phyloP scores from a whole-genome alignment of 2,797 vertebrate genomes.

The Liparis tanakae region DNA sequence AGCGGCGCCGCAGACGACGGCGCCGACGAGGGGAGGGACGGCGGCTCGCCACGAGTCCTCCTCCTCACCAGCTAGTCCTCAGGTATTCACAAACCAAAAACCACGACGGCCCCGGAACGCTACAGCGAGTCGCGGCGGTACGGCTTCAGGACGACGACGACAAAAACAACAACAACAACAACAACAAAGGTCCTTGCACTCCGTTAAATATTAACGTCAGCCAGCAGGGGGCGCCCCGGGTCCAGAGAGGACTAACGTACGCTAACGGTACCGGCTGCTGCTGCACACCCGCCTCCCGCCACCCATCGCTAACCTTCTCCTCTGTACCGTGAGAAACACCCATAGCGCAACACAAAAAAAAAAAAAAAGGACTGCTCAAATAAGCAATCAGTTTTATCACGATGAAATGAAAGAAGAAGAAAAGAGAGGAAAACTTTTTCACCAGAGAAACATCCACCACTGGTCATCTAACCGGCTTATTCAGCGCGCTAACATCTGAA shows the following conservation, averaged over 20 bases:
- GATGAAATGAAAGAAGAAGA: conserved; percentile 8
- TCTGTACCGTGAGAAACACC: conserved; percentile 79
- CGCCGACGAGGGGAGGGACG: conserved; percentile 73
- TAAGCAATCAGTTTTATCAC: conserved; percentile 80
- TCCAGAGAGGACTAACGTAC: too few relatives aligned
- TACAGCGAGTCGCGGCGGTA: conserved; percentile 31
- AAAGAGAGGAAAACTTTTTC: conserved; percentile 27
- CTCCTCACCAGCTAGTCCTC: conserved; percentile 75
- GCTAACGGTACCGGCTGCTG: too few relatives aligned
- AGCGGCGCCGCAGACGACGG: conserved; percentile 40
- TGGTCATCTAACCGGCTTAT: conserved; percentile 82
- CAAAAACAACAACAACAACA: conserved; percentile 7
- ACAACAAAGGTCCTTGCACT: conserved; percentile 64
- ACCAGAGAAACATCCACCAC: conserved; percentile 80
- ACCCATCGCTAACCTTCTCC: conserved; percentile 70
- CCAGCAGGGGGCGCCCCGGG: conserved; percentile 56
- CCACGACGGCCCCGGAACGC: conserved; percentile 25
- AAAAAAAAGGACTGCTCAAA: conserved; percentile 71
- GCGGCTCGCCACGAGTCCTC: conserved; percentile 69
- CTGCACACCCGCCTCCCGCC: conserved; percentile 25
- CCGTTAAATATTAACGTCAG: conserved; percentile 68
- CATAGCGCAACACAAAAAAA: conserved; percentile 75
- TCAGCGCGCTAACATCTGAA: conserved; percentile 83
- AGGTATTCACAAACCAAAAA: conserved; percentile 60
- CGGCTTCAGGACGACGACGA: conserved; percentile 24